These are phyloP conservation scores for Busseola fusca DNA, from an alignment of 2,888 invertebrate genomes.

Conservation along the genomic window DNA sequence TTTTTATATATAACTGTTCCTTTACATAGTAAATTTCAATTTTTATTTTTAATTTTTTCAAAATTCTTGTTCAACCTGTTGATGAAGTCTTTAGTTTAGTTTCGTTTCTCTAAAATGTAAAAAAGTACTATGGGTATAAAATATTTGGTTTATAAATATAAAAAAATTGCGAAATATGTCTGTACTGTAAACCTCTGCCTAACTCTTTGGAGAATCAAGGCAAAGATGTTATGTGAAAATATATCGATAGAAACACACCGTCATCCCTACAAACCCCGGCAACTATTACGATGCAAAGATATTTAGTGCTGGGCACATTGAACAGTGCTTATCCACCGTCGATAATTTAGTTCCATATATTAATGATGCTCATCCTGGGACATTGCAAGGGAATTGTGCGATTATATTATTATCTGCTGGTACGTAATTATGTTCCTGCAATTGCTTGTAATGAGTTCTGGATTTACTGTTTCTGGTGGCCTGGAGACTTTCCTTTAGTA, in stretches of 20 bases:
- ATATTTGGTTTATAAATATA: not conserved
- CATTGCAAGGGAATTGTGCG: constrained; percentile 46
- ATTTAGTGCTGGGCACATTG: constrained; percentile 64
- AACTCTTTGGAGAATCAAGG: not conserved
- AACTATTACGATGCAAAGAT: constrained; percentile 64
- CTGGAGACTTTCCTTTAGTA: constrained; percentile 37
- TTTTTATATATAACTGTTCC: too few relatives aligned
- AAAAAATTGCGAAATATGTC: not conserved
- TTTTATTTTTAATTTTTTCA: too few relatives aligned
- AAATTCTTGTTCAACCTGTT: not conserved
- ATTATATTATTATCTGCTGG: constrained; percentile 45
- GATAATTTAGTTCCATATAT: constrained; percentile 59
- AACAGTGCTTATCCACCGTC: constrained; percentile 58
- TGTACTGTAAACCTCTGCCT: not conserved
- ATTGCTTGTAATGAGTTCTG: constrained; percentile 52
- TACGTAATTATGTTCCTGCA: constrained; percentile 36
- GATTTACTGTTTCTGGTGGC: constrained; percentile 38
- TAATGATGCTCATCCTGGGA: constrained; percentile 48
- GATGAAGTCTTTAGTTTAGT: not conserved
- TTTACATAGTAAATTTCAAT: not conserved
- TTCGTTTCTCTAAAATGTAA: not conserved
- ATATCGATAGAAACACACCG: constrained; percentile 23
- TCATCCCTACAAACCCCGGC: constrained; percentile 45
- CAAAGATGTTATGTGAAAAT: not conserved
- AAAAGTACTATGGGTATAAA: not conserved